These are phyloP conservation scores for Dolichotis patagonum DNA, from an alignment of 2,113 vertebrate genomes.

Conservation along the genomic window DNA sequence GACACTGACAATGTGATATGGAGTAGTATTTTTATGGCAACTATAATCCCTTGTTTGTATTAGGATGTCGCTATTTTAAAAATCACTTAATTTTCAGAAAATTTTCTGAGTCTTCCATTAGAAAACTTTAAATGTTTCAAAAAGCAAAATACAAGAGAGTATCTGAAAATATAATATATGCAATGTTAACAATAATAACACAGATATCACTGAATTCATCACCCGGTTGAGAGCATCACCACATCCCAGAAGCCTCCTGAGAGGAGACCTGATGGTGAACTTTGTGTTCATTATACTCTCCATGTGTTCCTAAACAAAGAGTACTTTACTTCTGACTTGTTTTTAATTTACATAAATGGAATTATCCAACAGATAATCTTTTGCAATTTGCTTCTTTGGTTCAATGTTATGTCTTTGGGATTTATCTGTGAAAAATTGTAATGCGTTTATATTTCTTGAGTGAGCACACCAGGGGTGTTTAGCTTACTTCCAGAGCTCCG, in stretches of 20 bases:
- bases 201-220: neutral
- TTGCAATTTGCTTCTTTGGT: constrained; percentile 16
- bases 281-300: neutral
- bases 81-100: constrained; percentile 28
- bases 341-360: neutral
- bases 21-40: neutral
- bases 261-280: neutral
- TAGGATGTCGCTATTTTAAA: neutral
- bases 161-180: neutral
- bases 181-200: neutral
- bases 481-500: neutral
- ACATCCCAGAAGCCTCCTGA: neutral
- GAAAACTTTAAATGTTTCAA: neutral
- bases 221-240: neutral
- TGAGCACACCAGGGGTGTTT: neutral
- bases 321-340: neutral
- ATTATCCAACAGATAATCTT: neutral
- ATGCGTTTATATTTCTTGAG: neutral
- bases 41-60: neutral
- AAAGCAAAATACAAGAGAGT: neutral
- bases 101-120: neutral
- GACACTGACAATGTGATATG: neutral
- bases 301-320: constrained; percentile 10
- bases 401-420: neutral
- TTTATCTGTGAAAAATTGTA: neutral